Percentiles rank a stretch among this genome's conserved stretches.
phyloP scores from a whole-genome alignment of 2,888 invertebrate genomes.

The Stegana nigrithorax region DNA sequence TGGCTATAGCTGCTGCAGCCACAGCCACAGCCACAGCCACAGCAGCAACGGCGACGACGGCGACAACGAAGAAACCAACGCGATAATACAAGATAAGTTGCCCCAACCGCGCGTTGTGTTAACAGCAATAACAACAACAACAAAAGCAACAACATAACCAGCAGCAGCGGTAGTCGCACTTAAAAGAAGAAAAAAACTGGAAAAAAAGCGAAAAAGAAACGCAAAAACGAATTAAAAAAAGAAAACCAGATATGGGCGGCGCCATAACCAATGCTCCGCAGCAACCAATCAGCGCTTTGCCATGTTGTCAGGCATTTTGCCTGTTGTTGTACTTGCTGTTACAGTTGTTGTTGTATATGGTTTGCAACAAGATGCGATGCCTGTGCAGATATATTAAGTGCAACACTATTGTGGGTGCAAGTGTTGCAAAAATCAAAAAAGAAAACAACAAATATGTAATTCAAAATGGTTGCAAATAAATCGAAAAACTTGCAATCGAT shows the following conservation, averaged over 20 bases:
- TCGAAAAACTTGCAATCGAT: too few species aligned
- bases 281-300: conserved; percentile 63
- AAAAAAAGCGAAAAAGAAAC: conserved; percentile 20
- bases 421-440: neutral
- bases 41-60: neutral
- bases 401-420: conserved; percentile 8
- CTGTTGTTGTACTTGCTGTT: conserved; percentile 40
- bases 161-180: conserved; percentile 20
- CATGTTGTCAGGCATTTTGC: conserved; percentile 24
- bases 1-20: conserved; percentile 25
- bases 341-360: conserved; percentile 38
- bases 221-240: conserved; percentile 33
- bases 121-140: conserved; percentile 25
- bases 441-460: neutral
- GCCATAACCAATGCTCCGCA: conserved; percentile 61
- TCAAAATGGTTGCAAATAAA: conserved; percentile 12
- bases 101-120: too few species aligned
- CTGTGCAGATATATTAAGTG: conserved; percentile 33
- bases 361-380: too few species aligned
- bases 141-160: conserved; percentile 24
- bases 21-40: conserved; percentile 10
- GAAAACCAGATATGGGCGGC: conserved; percentile 69
- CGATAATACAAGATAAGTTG: conserved; percentile 51
- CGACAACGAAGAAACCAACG: conserved; percentile 8
- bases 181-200: conserved; percentile 21